Evolutionary conservation across 2,113 vertebrate genomes (phyloP).

Genomic region (Camarhynchus parvulus): DNA sequence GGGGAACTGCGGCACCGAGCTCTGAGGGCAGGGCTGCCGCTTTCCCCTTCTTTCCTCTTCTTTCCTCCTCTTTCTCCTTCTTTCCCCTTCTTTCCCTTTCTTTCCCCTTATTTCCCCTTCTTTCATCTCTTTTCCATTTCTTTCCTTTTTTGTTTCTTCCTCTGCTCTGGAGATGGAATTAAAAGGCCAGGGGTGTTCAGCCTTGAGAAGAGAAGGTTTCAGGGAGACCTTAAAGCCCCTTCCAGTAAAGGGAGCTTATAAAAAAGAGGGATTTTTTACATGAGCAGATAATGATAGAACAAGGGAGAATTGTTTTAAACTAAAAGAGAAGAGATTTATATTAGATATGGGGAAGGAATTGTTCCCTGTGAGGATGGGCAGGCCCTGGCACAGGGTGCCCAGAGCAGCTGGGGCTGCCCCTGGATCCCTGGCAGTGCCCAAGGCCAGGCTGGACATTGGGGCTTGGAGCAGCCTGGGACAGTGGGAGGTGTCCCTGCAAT

Average conservation of each 20-base stretch:
- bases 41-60: fast-evolving
- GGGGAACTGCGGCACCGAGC: background rate
- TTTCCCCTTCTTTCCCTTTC: fast-evolving
- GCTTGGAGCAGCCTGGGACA: background rate
- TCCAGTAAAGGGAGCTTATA: background rate
- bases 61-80: fast-evolving
- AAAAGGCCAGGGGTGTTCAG: too few species aligned
- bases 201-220: background rate
- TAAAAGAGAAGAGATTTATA: background rate
- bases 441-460: background rate
- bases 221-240: background rate
- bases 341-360: background rate
- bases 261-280: background rate
- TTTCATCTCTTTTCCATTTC: fast-evolving
- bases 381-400: background rate
- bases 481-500: background rate
- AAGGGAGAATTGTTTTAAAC: background rate
- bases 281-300: too few species aligned
- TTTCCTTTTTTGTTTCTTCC: too few species aligned
- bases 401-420: background rate
- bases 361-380: fast-evolving
- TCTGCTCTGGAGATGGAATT: background rate
- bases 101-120: too few species aligned
- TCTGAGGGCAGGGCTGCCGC: fast-evolving
- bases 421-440: background rate